Conservation (phyloP, 2,113 vertebrate genomes). For the Promerops cafer region DNA sequence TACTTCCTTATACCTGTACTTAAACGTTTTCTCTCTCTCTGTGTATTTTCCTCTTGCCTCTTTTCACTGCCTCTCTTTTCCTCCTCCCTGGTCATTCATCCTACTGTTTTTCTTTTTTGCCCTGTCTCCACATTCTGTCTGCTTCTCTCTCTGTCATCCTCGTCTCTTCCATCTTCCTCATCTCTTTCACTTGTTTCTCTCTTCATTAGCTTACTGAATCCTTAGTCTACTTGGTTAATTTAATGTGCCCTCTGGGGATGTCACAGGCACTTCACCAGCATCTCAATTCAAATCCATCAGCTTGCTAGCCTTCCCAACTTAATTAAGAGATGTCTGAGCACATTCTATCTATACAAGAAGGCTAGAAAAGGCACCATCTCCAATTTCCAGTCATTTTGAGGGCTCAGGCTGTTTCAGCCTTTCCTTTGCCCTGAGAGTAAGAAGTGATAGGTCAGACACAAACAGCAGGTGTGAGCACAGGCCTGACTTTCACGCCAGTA, state of each 20-base stretch:
- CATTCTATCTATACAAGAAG: background rate
- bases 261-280: slow-evolving; percentile 17
- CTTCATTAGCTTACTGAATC: slow-evolving; percentile 54
- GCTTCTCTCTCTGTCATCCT: background rate
- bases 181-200: slow-evolving; percentile 14
- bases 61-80: background rate
- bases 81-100: background rate
- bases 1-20: background rate
- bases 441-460: background rate
- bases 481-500: background rate
- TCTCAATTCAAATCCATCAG: slow-evolving; percentile 48
- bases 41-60: background rate
- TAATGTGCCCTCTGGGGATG: slow-evolving; percentile 63
- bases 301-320: slow-evolving; percentile 54
- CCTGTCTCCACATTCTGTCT: background rate
- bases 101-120: background rate
- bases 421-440: background rate
- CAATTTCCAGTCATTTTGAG: background rate
- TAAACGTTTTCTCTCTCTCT: background rate
- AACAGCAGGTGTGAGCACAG: background rate
- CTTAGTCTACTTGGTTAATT: slow-evolving; percentile 64
- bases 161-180: background rate
- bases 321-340: slow-evolving; percentile 49
- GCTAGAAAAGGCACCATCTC: background rate
- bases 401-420: background rate